These are phyloP conservation scores for Neofelis nebulosa DNA, from an alignment of 2,113 vertebrate species.

Conservation along the genomic window DNA sequence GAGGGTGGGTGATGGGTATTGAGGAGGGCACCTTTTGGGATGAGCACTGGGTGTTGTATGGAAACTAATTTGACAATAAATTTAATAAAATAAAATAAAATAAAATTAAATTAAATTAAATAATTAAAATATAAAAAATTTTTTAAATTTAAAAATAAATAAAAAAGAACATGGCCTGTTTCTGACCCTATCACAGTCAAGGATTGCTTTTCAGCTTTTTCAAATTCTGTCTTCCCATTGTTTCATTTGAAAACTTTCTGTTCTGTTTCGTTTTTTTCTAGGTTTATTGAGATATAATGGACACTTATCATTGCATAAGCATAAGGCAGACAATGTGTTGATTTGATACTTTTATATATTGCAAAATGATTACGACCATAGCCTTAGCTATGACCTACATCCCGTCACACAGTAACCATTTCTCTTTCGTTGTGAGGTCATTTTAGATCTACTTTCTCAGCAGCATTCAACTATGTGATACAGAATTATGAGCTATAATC, in stretches of 20 bases:
- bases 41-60: too few relatives aligned
- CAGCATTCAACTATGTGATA: background rate
- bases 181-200: background rate
- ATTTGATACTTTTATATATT: background rate
- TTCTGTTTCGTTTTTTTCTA: background rate
- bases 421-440: background rate
- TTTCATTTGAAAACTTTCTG: slow-evolving; percentile 25
- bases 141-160: background rate
- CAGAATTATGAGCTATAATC: background rate
- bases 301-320: background rate
- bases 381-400: background rate
- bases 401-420: background rate
- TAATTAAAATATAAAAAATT: too few relatives aligned
- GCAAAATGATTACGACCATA: background rate
- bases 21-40: too few relatives aligned
- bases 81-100: too few relatives aligned
- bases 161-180: slow-evolving; percentile 7
- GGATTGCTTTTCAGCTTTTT: slow-evolving; percentile 18
- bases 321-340: background rate
- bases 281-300: background rate
- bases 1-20: too few relatives aligned
- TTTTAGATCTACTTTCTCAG: background rate
- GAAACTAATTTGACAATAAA: too few relatives aligned
- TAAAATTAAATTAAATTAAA: too few relatives aligned
- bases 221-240: background rate